Percentiles rank a stretch among this genome's conserved stretches.
phyloP scores from a whole-genome alignment of 1,140 invertebrate species.

The Caenorhabditis inopinata region DNA sequence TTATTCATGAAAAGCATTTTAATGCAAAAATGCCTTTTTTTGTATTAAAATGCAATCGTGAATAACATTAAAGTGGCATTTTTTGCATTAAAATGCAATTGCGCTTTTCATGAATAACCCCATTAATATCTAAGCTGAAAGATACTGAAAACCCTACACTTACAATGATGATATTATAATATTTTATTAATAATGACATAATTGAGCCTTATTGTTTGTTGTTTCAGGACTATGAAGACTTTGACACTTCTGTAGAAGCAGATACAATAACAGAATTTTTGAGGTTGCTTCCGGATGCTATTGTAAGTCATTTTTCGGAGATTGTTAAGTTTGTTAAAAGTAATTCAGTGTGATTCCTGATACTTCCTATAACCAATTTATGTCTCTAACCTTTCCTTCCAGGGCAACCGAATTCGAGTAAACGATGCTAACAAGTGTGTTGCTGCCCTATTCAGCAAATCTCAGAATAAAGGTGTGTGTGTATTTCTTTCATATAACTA shows the following conservation, averaged over 20 bases:
- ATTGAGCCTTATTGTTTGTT: neutral
- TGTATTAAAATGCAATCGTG: too few species aligned
- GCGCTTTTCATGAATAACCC: too few species aligned
- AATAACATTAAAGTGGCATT: too few species aligned
- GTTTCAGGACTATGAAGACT: slow-evolving; percentile 48
- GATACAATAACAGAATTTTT: slow-evolving; percentile 43
- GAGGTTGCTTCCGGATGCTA: slow-evolving; percentile 38
- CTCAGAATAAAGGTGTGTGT: neutral
- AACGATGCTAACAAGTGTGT: slow-evolving; percentile 30
- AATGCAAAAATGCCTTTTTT: too few species aligned
- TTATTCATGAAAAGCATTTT: too few species aligned
- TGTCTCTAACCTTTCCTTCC: neutral
- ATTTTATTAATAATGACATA: too few species aligned
- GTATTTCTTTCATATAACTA: neutral
- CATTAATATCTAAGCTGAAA: too few species aligned
- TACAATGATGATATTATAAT: too few species aligned
- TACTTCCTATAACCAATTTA: neutral
- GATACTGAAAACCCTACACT: too few species aligned
- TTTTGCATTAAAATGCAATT: too few species aligned
- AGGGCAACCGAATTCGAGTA: slow-evolving; percentile 23
- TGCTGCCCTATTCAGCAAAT: slow-evolving; percentile 2
- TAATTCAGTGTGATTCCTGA: neutral
- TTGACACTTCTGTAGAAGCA: slow-evolving; percentile 48
- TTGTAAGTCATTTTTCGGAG: neutral
- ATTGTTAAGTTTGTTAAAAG: too few species aligned